Evolutionary conservation across 2,888 invertebrate genomes (phyloP), one percentile per base, ranked within the genome.

Genomic region (Andrena chrysosceles): DNA sequence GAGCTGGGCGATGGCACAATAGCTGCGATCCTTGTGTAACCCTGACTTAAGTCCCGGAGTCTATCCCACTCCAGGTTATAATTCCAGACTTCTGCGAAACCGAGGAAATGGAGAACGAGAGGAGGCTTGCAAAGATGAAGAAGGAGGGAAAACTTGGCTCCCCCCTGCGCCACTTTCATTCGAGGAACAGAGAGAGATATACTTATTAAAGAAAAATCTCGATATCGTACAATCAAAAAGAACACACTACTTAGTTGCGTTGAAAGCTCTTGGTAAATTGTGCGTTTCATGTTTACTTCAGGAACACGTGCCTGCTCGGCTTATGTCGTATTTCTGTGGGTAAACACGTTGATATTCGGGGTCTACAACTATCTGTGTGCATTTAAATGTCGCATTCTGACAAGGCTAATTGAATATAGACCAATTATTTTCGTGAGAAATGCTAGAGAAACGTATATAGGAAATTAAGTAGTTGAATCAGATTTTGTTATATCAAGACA

Each of bases 1-100:
- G 86, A 89, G 86, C 92, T 85, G 88, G 88, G 88, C 85, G 90
- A 88, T 89, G 89, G 93, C 91, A 94, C 94, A 94, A 94, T 94
- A 92, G 92, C 91, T 88, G 89, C 93, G 93, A 93, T 93, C 93
- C 93, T 94, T 93, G 93, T 93, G 94, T 94, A 93, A 94, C 94
- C 93, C 94, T 93, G 93, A 93, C 93, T 94, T 93, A 93, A 93
- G 93, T 93, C 93, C 91, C 89, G 85, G 89, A 91, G 91, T 91
- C 93, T 93, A 93, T 93, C 93, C 93, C 91, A 92, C 93, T 93
- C 90, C 89, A 91, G 88, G 87, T 87, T 89, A 89, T 93, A 94
- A 94, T 94, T 93, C 93, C 93, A 91, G 92, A 92, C 91, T 92
- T 92, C 92, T 91, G 89, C 89, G 89, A 89, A 91, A 91, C 86